These are phyloP conservation scores for Torymus texanus DNA, from an alignment of 2,888 invertebrate species.

Conservation along the genomic window DNA sequence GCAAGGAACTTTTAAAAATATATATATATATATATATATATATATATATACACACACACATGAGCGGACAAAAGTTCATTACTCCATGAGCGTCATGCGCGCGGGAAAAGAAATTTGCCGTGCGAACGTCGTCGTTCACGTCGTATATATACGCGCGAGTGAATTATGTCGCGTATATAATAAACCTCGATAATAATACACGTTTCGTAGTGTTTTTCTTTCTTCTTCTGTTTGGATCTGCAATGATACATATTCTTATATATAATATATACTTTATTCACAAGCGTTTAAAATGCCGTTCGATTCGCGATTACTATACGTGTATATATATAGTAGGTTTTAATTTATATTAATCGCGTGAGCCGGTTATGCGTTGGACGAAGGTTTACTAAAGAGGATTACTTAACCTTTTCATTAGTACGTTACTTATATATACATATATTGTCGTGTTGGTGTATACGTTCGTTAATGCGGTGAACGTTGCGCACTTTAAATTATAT, in stretches of 20 bases:
- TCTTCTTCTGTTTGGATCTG: too few species aligned
- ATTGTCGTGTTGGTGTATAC: background rate
- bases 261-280: conserved; percentile 14
- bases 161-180: conserved; percentile 25
- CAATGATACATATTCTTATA: too few species aligned
- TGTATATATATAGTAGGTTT: background rate
- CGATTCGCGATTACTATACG: background rate
- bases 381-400: background rate
- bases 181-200: background rate
- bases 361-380: background rate
- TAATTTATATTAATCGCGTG: conserved; percentile 28
- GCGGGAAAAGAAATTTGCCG: conserved; percentile 1
- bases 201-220: too few species aligned
- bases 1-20: conserved; percentile 39
- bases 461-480: background rate
- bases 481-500: too few species aligned
- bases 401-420: conserved; percentile 14
- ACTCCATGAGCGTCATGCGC: conserved; percentile 14
- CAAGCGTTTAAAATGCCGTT: conserved; percentile 20
- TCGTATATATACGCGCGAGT: background rate
- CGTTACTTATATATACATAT: background rate
- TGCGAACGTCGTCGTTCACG: background rate
- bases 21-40: background rate
- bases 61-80: conserved; percentile 30
- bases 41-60: background rate